Conservation (phyloP, 2,797 vertebrate genomes). For the Urocyon cinereoargenteus region DNA sequence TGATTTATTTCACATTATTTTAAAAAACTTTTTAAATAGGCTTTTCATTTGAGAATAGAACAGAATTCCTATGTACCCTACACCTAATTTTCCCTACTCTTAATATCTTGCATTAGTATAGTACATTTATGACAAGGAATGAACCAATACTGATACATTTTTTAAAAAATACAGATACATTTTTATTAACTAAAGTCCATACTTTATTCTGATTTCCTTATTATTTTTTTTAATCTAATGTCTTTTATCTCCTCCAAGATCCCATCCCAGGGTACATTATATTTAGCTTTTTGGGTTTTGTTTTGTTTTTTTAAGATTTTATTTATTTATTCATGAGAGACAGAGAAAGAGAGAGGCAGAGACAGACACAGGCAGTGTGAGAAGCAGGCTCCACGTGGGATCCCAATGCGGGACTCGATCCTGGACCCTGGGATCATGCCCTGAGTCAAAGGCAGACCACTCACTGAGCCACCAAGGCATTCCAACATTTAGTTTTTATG, state of each 20-base stretch:
- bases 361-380: too few relatives aligned
- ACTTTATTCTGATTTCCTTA: not conserved
- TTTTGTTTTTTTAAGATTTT: too few relatives aligned
- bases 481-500: not conserved
- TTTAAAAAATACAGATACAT: not conserved
- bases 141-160: not conserved
- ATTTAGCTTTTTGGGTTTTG: not conserved
- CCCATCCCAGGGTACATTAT: not conserved
- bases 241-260: not conserved
- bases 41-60: conserved; percentile 24
- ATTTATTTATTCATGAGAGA: too few relatives aligned
- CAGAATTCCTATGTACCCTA: not conserved
- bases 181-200: not conserved
- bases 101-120: not conserved
- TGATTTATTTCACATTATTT: not conserved
- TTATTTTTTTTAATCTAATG: not conserved
- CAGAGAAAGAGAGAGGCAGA: too few relatives aligned
- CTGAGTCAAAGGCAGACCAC: too few relatives aligned
- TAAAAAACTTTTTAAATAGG: not conserved
- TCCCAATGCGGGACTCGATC: too few relatives aligned
- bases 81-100: not conserved
- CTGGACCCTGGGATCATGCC: too few relatives aligned
- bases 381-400: too few relatives aligned
- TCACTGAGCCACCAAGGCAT: too few relatives aligned
- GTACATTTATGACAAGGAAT: not conserved